Evolutionary conservation across 1,140 invertebrate species (phyloP), one percentile per base, ranked within the genome.

Genomic region (Drosophila auraria): DNA sequence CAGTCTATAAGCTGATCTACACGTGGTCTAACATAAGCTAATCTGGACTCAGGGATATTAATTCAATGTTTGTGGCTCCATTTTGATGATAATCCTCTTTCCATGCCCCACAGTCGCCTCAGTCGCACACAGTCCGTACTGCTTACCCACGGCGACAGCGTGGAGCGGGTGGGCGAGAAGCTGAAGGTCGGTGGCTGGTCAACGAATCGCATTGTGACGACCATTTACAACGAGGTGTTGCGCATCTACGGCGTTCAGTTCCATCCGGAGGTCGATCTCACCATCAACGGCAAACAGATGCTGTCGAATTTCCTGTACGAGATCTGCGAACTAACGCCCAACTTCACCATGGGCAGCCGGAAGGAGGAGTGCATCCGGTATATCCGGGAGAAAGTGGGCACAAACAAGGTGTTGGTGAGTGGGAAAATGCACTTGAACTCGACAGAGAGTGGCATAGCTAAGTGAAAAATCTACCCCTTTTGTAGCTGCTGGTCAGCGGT

Each of bases 241-340:
- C 96, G 97, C 56, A 95, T 99, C 33, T 99, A 99, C 93, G 99
- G 99, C 25, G 96, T 99, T 51, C 99, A 99, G 94, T 99, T 99
- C 94, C 99, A 99, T 94, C 98, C 98, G 1, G 98, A 98, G 94
- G 94, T 95, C 72, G 98, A 99, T 94, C 95, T 99, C 64, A 99
- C 99, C 7, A 94, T 95, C 8, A 97, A 99, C 92, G 99, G 99
- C 33, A 96, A 96, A 93, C 94, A 95, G 69, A 99, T 99, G 95
- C 94, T 99, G 72, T 96, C 96, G 44, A 99, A 99, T 93, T 99
- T 99, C 94, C 94, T 99, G 53, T 98, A 97, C 94, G 97, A 98
- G 81, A 96, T 99, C 74, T 96, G 96, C 82, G 97, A 97, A 20
- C 94, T 98, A 64, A 96, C 96, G 44, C 97, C 97, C 20, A 97